Base-by-base conservation (phyloP, 2,797 vertebrate species). In the Rhodeus uyekii region DNA sequence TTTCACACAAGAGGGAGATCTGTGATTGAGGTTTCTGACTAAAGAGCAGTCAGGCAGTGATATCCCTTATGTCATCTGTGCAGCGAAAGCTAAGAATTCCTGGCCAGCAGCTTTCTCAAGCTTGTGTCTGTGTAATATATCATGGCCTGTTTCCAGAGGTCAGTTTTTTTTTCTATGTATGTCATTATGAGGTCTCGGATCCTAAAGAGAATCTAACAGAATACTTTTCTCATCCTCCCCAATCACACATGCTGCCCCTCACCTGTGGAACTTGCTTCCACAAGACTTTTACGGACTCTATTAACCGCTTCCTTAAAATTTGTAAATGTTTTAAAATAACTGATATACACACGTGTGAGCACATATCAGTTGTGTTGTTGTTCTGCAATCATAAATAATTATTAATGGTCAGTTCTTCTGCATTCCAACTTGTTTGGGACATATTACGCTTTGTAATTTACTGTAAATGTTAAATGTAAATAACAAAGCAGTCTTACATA, bases 11-110 rank as follows among this genome's bases (percentile, higher is more conserved):
- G 46, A 81, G 14, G 3, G 36, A 55, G 60, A 82, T 81, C 55
- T 67, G 12, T 81, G 60, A 81, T 53, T 67, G 71, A 67, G 61
- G 24, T 76, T 67, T 76, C 71, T 75, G 80, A 53, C 48, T 67
- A 75, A 46, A 82, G 29, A 42, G 80, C 61, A 82, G 46, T 67
- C 61, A 75, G 46, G 18, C 71, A 65, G 60, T 65, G 19, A 74
- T 76, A 42, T 44, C 19, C 80, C 46, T 82, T 55, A 29, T 34
- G 61, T 64, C 13, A 39, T 65, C 61, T 55, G 19, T 55, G 46
- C 19, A 75, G 71, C 55, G 36, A 74, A 81, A 81, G 19, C 60
- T 55, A 67, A 75, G 8, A 12, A 38, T 75, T 75, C 80, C 65
- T 53, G 8, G n/a, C 44, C 61, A 27, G 32, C 44, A 36, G 61